Conservation (phyloP, 1,140 invertebrate species). For the Diorhabda sublineata region DNA sequence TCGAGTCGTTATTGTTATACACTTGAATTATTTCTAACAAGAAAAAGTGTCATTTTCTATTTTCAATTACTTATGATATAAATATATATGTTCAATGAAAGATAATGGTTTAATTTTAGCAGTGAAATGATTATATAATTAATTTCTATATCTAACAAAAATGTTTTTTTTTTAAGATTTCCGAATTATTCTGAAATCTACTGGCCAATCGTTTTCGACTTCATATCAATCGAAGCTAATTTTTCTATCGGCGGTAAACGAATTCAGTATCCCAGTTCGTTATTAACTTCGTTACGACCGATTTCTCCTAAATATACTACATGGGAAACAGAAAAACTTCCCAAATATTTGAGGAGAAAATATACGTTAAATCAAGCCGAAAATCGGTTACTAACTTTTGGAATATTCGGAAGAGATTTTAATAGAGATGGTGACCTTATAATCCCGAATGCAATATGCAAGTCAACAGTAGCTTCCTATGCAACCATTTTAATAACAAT, state of each 20-base stretch:
- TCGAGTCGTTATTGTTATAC: too few relatives aligned
- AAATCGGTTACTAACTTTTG: conserved; percentile 31
- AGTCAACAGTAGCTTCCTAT: too few relatives aligned
- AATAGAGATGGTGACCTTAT: conserved; percentile 26
- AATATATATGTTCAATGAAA: too few relatives aligned
- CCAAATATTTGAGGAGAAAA: conserved; percentile 13
- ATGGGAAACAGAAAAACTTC: conserved; percentile 21
- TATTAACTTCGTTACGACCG: conserved; percentile 30
- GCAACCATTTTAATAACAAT: too few relatives aligned
- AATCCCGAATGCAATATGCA: background rate
- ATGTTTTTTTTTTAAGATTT: conserved; percentile 22
- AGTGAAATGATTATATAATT: too few relatives aligned
- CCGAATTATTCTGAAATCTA: conserved; percentile 26
- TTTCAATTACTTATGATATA: too few relatives aligned
- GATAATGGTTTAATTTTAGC: too few relatives aligned
- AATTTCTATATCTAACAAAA: too few relatives aligned
- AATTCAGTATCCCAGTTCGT: conserved; percentile 31
- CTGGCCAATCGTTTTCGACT: conserved; percentile 32
- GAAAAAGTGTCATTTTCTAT: too few relatives aligned
- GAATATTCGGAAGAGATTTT: conserved; percentile 34
- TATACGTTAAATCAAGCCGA: conserved; percentile 23
- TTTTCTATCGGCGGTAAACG: conserved; percentile 21
- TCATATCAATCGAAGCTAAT: conserved; percentile 23
- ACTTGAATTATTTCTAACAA: too few relatives aligned
- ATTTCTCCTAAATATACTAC: conserved; percentile 18